Conservation (phyloP, 2,113 vertebrate species). For the Motacilla tschutschensis region DNA sequence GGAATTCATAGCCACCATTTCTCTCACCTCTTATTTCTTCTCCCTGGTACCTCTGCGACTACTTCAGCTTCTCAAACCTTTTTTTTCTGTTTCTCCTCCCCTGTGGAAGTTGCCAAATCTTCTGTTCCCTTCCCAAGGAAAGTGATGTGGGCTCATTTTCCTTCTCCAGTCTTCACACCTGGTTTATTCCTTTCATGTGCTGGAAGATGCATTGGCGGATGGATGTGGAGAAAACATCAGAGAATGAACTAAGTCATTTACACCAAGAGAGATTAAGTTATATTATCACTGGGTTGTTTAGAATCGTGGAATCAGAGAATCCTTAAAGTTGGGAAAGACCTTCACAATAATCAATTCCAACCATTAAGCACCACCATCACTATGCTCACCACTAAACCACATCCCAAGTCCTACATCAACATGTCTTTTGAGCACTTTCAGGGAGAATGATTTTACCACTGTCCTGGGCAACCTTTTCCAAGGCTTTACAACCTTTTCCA, state of each 20-base stretch:
- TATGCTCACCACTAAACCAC: neutral
- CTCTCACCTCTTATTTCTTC: neutral
- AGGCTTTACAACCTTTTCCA: neutral
- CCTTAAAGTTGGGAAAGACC: neutral
- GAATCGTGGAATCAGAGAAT: neutral
- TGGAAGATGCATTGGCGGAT: neutral
- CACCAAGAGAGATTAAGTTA: neutral
- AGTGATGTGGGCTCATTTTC: neutral
- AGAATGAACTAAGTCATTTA: neutral
- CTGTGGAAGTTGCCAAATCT: neutral
- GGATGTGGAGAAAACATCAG: neutral
- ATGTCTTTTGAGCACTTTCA: neutral
- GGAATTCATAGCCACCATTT: neutral
- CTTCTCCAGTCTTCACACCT: neutral
- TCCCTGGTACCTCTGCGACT: neutral
- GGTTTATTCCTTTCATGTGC: neutral
- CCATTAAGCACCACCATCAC: neutral
- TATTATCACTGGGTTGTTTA: neutral
- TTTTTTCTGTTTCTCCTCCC: neutral
- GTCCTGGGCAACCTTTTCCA: neutral
- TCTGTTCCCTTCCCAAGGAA: neutral
- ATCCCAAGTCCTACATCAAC: neutral
- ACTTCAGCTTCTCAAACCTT: neutral
- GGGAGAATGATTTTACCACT: neutral
- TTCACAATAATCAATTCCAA: neutral